phyloP scores from a whole-genome alignment of 1,140 invertebrate species.

The Streblospio benedicti region DNA sequence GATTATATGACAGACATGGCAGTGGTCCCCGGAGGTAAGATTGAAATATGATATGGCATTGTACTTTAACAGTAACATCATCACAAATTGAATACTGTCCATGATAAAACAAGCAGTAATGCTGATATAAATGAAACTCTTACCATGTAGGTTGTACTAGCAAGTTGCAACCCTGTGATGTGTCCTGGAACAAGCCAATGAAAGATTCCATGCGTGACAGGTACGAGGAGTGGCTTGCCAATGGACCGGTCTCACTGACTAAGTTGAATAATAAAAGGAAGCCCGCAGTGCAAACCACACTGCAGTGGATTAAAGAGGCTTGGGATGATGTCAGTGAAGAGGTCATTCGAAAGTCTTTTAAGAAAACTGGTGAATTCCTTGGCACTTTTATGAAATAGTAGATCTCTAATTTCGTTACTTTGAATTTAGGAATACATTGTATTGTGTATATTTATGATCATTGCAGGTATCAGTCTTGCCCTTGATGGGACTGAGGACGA shows the following conservation, averaged over 20 bases:
- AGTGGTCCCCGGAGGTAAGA: background rate
- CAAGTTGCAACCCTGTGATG: background rate
- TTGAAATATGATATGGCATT: no score
- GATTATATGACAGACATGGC: background rate
- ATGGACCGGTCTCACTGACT: background rate
- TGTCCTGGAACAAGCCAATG: background rate
- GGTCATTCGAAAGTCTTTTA: background rate
- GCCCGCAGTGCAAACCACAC: background rate
- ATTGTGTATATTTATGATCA: no score
- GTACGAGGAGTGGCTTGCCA: background rate
- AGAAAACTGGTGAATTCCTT: background rate
- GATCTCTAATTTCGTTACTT: no score
- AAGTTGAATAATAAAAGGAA: background rate
- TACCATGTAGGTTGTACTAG: no score
- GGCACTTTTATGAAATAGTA: no score
- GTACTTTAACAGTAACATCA: no score
- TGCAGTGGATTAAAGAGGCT: background rate
- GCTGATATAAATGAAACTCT: no score
- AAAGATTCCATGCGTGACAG: background rate
- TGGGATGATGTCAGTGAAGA: background rate
- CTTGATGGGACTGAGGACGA: constrained; percentile 11
- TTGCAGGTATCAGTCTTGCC: constrained; percentile 8
- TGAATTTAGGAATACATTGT: no score
- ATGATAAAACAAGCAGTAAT: no score
- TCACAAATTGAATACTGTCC: no score